Base-by-base conservation (phyloP, 2,888 invertebrate genomes). In the Papilio demoleus region DNA sequence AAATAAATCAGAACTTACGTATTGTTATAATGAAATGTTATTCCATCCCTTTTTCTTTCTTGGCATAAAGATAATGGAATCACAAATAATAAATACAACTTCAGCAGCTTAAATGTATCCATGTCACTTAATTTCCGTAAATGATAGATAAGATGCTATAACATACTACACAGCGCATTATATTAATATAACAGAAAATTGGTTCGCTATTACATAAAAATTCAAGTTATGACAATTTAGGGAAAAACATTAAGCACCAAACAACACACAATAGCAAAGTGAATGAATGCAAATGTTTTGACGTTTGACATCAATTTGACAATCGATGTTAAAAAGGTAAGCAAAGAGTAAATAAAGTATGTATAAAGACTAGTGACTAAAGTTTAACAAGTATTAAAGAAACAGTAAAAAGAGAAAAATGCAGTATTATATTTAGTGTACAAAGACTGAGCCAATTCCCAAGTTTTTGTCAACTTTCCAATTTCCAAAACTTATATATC, bases 21-120 rank as follows among this genome's bases (percentile, higher is more conserved):
- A 76, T 90, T 90, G 68, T 90, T 92, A 71, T 90, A 92, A 72
- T 88, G 82, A 73, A 92, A 92, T 75, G 84, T 82, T 27, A 92
- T 91, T 70, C 82, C 85, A 70, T 79, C 84, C 68, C 76, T 78
- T 71, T 72, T 74, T 70, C 67, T 77, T 71, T 82, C 76, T 73
- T 81, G 60, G 42, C 69, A 69, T 45, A 69, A 61, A 34, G 80
- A 67, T 77, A 74, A 78, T 11, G 82, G 81, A 31, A 80, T 74
- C 68, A 77, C 76, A 40, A 81, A 64, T 69, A 83, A 47, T 67
- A 84, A 71, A 73, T 77, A 71, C 66, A 81, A 71, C 73, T 76
- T 74, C 60, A 82, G 56, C 76, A 64, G 12, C 68, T 40, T 59
- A 40, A 47, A 31, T 63, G 24, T n/a, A 53, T 19, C 40, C 67